Conservation (phyloP, 23 tunicate genomes). For the Trididemnum clinides region DNA sequence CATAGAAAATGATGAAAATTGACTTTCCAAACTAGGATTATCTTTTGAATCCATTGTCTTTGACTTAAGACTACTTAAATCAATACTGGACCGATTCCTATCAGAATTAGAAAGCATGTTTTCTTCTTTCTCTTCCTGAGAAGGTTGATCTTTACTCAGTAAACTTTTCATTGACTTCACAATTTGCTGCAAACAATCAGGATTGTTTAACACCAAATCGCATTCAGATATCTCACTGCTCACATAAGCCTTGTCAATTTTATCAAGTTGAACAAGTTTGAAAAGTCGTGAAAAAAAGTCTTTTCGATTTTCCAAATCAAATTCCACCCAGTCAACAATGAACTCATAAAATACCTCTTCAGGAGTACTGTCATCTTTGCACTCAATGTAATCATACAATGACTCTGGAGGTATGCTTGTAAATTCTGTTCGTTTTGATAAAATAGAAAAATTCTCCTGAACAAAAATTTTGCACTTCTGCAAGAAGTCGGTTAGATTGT, state of each 20-base stretch:
- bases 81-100: neutral
- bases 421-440: neutral
- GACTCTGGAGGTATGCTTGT: neutral
- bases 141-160: neutral
- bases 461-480: neutral
- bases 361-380: neutral
- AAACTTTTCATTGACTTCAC: neutral
- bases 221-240: neutral
- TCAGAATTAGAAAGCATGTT: neutral
- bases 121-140: neutral
- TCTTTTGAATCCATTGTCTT: too few species aligned
- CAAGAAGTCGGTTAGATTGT: neutral
- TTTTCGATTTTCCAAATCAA: neutral
- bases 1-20: too few species aligned
- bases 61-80: too few species aligned
- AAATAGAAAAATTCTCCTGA: neutral
- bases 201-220: neutral
- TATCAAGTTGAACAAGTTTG: neutral
- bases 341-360: neutral
- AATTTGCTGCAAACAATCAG: neutral
- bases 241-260: neutral
- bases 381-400: neutral
- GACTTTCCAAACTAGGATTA: too few species aligned
- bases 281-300: neutral
- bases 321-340: neutral